Base-by-base conservation (phyloP, 2,888 invertebrate species). In the Aethes cnicana region DNA sequence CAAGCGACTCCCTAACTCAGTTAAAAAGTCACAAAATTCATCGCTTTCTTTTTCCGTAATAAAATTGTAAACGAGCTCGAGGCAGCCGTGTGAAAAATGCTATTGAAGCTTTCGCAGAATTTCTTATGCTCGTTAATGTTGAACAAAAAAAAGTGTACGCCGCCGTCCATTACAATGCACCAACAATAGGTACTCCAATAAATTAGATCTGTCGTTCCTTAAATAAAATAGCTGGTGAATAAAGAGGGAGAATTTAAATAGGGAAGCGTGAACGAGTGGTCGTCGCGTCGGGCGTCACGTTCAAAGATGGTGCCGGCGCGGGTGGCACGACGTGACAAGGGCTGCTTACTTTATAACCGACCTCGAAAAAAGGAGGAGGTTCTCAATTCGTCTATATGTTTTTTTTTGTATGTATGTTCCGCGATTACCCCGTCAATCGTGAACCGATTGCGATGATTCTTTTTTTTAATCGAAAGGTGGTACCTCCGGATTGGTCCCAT, bases 291-390 rank as follows among this genome's bases (percentile, higher is more conserved):
- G 57, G 72, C 74, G 69, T 77, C 81, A 81, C 78, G 81, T 82
- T 81, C 69, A 81, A 84, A 87, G 84, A 87, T 86, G 84, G 85
- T 83, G 69, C 62, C 64, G 59, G 66, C 70, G 72, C 77, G 77
- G 80, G 84, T 81, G 78, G 66, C 68, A 72, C 72, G 77, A 81
- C 77, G 81, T 80, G 84, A 80, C 79, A 74, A 69, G 30, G 32
- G 35, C 35, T 18, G n/a, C n/a, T n/a, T n/a, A n/a, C n/a, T n/a
- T n/a, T n/a, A n/a, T n/a, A n/a, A n/a, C n/a, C n/a, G n/a, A n/a
- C n/a, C n/a, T n/a, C n/a, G n/a, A n/a, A n/a, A n/a, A n/a, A n/a
- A n/a, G n/a, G n/a, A n/a, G n/a, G n/a, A n/a, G n/a, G n/a, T n/a
- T n/a, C n/a, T n/a, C n/a, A n/a, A n/a, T n/a, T n/a, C n/a, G n/a